A percentile compares a stretch with the other conserved stretches of the same genome.
phyloP scores from a whole-genome alignment of 2,797 vertebrate genomes.

The Serranus cabrilla region DNA sequence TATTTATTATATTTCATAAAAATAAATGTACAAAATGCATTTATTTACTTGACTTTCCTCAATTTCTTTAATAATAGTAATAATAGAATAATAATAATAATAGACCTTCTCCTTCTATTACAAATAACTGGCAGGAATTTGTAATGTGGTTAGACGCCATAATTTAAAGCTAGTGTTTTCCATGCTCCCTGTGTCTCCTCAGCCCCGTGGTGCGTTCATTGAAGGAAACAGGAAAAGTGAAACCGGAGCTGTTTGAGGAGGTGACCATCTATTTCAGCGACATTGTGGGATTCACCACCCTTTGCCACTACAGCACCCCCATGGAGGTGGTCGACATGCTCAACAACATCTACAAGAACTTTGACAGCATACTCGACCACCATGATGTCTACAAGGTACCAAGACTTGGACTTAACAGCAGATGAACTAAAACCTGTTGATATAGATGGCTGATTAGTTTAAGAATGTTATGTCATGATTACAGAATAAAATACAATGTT shows the following conservation, averaged over 20 bases:
- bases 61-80: background rate
- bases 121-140: background rate
- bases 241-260: conserved; percentile 96
- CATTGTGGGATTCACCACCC: conserved; percentile 97
- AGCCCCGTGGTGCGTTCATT: conserved; percentile 96
- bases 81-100: background rate
- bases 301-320: conserved; percentile 97
- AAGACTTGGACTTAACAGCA: background rate
- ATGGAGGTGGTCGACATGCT: conserved; percentile 99
- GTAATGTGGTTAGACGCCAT: background rate
- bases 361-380: conserved; percentile 95
- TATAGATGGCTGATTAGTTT: background rate
- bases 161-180: background rate
- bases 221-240: conserved; percentile 94
- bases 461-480: background rate
- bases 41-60: too few species aligned
- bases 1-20: too few species aligned
- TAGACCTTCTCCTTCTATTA: background rate
- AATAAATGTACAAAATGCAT: too few species aligned
- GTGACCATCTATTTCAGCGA: conserved; percentile 99
- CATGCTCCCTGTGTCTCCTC: conserved; percentile 10
- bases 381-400: conserved; percentile 98
- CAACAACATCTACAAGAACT: conserved; percentile 97
- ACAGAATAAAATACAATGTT: background rate
- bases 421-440: background rate